Evolutionary conservation across 1,140 invertebrate species (phyloP).

Genomic region (Stegodyphus mimosarum): DNA sequence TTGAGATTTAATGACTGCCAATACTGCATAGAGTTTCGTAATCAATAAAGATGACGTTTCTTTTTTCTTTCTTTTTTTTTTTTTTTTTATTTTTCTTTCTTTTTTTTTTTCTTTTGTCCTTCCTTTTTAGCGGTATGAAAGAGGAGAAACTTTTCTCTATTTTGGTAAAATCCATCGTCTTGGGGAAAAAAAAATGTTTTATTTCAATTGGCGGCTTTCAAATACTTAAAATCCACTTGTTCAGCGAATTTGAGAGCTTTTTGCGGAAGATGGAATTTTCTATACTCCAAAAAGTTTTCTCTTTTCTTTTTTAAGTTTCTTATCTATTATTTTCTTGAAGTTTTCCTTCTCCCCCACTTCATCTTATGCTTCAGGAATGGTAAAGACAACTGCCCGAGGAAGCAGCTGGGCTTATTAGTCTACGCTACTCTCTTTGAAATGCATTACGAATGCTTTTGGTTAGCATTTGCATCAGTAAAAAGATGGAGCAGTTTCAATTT

Average conservation of each 20-base stretch:
- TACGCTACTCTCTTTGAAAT: not conserved
- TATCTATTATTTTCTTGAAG: constrained; percentile 14
- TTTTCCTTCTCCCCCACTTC: too few relatives aligned
- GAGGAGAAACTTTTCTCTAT: constrained; percentile 30
- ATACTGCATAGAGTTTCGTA: constrained; percentile 24
- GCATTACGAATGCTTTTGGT: not conserved
- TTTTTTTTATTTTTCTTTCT: too few relatives aligned
- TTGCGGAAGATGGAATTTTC: constrained; percentile 23
- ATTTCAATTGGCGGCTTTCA: constrained; percentile 58
- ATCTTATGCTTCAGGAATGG: too few relatives aligned
- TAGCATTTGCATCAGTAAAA: too few relatives aligned
- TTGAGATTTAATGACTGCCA: constrained; percentile 46
- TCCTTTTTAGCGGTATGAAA: not conserved
- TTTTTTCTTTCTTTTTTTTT: not conserved
- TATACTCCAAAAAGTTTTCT: constrained; percentile 1
- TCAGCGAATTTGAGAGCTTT: constrained; percentile 51
- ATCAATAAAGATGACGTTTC: constrained; percentile 29
- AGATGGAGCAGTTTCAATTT: too few relatives aligned
- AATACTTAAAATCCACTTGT: constrained; percentile 59
- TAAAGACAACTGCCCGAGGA: not conserved
- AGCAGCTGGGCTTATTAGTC: not conserved
- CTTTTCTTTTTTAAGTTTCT: constrained; percentile 1
- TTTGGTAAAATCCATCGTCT: constrained; percentile 17
- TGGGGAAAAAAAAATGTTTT: constrained; percentile 46
- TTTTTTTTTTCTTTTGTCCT: constrained; percentile 13